These are phyloP conservation scores for Timema podura DNA, from an alignment of 2,888 invertebrate genomes.

Conservation along the genomic window DNA sequence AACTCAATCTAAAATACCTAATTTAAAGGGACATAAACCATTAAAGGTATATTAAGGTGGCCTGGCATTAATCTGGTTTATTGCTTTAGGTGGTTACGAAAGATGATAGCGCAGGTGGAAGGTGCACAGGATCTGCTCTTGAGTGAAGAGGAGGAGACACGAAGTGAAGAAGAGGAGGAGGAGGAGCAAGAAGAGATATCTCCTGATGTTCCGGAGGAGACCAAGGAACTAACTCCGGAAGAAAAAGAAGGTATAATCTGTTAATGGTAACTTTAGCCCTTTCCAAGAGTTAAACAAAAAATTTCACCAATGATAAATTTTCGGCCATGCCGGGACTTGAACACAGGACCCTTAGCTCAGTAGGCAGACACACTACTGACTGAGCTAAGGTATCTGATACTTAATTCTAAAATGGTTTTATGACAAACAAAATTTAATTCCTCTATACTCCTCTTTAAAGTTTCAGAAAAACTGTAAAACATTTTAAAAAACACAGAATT, in stretches of 20 bases:
- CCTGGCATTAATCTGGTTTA: too few relatives aligned
- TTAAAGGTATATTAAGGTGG: too few relatives aligned
- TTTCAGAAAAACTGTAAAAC: too few relatives aligned
- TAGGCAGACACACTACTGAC: too few relatives aligned
- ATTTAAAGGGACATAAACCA: too few relatives aligned
- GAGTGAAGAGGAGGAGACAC: constrained; percentile 38
- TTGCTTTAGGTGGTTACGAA: constrained; percentile 7
- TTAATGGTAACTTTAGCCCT: constrained; percentile 1
- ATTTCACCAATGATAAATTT: too few relatives aligned
- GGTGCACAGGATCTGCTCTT: constrained; percentile 43
- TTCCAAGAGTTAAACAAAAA: too few relatives aligned
- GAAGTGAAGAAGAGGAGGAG: constrained; percentile 45
- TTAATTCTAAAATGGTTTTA: background rate
- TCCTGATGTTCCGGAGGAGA: constrained; percentile 39
- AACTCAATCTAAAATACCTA: too few relatives aligned
- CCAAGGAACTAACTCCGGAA: constrained; percentile 55
- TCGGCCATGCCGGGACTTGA: too few relatives aligned
- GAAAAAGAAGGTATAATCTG: constrained; percentile 58
- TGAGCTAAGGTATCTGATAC: background rate
- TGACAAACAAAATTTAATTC: background rate
- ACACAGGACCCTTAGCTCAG: too few relatives aligned
- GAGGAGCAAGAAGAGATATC: constrained; percentile 52
- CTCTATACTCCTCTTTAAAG: too few relatives aligned
- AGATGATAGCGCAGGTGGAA: constrained; percentile 37
- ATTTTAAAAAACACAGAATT: too few relatives aligned